A percentile compares a stretch with the other conserved stretches of the same genome.
phyloP scores from a whole-genome alignment of 2,797 vertebrate species.

The Gadopsis bispinosus region DNA sequence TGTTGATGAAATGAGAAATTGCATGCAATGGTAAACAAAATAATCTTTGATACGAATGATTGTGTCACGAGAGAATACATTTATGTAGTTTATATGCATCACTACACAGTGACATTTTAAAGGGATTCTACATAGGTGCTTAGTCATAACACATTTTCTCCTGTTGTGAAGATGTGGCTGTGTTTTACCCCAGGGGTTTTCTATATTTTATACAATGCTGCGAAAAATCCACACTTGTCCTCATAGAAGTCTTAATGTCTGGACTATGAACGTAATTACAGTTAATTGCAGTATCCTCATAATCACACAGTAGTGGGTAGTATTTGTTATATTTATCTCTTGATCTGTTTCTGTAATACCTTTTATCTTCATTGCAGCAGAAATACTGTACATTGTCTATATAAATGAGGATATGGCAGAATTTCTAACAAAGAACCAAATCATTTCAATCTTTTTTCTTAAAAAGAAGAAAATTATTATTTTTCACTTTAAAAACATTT shows the following conservation, averaged over 20 bases:
- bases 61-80: background rate
- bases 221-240: background rate
- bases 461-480: slow-evolving; percentile 1
- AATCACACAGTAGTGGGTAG: background rate
- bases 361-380: background rate
- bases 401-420: background rate
- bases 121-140: slow-evolving; percentile 5
- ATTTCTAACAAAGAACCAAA: background rate
- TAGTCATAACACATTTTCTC: slow-evolving; percentile 1
- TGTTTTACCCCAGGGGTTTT: background rate
- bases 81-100: slow-evolving; percentile 7
- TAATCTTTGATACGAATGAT: background rate
- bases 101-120: background rate
- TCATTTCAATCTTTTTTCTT: background rate
- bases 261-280: slow-evolving; percentile 20
- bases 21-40: slow-evolving; percentile 9
- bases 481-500: background rate
- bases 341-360: background rate
- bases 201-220: background rate
- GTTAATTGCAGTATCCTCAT: slow-evolving; percentile 14
- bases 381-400: background rate
- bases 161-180: background rate
- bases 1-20: slow-evolving; percentile 25
- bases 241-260: background rate
- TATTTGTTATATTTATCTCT: background rate